Base-by-base conservation (phyloP, 2,888 invertebrate genomes). In the Stenichneumon culpator region DNA sequence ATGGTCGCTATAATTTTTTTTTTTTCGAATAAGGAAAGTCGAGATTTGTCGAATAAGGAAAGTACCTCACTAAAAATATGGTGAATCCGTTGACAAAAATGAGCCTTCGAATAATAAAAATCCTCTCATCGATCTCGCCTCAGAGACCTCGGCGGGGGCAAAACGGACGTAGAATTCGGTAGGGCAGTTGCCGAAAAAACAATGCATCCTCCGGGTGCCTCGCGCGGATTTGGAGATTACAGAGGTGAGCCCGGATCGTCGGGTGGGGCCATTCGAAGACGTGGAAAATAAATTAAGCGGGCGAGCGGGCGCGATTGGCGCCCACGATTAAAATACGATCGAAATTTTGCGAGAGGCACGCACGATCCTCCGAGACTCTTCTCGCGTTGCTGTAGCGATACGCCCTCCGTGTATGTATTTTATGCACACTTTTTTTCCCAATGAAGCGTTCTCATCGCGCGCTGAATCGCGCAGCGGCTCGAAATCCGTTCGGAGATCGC, bases 271-370 rank as follows among this genome's bases (percentile, higher is more conserved):
- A 57, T 22, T 36, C 67, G 68, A 60, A 50, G 44, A 67, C 73
- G 74, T 54, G 84, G 82, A 80, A 87, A 86, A 87, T 86, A 86
- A 87, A 87, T 86, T 86, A 83, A 86, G 63, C 74, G 74, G 14
- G 44, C 32, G 63, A 63, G 52, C 57, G 50, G 16, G 54, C 25
- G 68, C 82, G 87, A 87, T 86, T 87, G 83, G 83, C 82, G 79
- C 73, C 67, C 83, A 79, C 87, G 87, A 86, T 87, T 85, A 86
- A 86, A 86, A 83, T 80, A 84, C 86, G 84, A 86, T 86, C 86
- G 86, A 83, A 86, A 86, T 75, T 78, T 79, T 74, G 50, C 69
- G 73, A 47, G 74, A 32, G 63, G 69, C 79, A 60, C 65, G 68
- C 83, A 65, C 78, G 77, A 86, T 80, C 77, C 65, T 74, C 22